A percentile compares a stretch with the other conserved stretches of the same genome.
phyloP scores from a whole-genome alignment of 2,113 vertebrate genomes.

The Tylochromis polylepis region DNA sequence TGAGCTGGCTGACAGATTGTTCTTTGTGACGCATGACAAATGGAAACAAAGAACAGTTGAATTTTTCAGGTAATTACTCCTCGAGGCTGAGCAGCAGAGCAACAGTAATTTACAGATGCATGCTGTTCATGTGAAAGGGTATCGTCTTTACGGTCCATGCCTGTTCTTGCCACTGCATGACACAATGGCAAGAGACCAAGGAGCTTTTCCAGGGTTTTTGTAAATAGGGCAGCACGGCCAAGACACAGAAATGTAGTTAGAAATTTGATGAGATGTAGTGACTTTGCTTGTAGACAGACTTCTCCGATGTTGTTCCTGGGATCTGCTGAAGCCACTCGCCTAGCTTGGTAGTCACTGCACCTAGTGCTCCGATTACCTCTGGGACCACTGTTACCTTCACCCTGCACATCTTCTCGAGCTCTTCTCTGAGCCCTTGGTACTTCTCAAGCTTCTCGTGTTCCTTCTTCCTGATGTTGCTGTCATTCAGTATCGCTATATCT shows the following conservation, averaged over 20 bases:
- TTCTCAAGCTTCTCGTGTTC: too few relatives aligned
- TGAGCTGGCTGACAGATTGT: constrained; percentile 22
- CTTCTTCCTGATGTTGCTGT: too few relatives aligned
- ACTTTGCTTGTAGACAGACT: neutral
- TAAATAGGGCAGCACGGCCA: neutral
- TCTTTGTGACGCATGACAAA: constrained; percentile 36
- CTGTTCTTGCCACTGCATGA: neutral
- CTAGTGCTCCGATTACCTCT: too few relatives aligned
- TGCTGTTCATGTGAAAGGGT: neutral
- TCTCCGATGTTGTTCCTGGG: too few relatives aligned
- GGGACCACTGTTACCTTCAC: too few relatives aligned
- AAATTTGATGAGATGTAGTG: neutral
- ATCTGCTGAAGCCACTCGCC: too few relatives aligned
- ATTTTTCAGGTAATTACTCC: constrained; percentile 41
- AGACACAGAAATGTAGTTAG: neutral
- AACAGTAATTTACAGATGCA: constrained; percentile 33
- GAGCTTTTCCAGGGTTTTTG: neutral
- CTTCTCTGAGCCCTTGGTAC: too few relatives aligned
- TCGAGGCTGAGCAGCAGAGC: constrained; percentile 17
- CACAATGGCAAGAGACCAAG: neutral
- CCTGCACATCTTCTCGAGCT: too few relatives aligned
- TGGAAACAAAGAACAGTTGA: constrained; percentile 44
- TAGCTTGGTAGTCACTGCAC: too few relatives aligned
- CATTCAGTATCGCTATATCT: too few relatives aligned
- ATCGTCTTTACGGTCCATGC: neutral